Conservation (phyloP, 1,140 invertebrate genomes). For the Aphelinus atriplicis region DNA sequence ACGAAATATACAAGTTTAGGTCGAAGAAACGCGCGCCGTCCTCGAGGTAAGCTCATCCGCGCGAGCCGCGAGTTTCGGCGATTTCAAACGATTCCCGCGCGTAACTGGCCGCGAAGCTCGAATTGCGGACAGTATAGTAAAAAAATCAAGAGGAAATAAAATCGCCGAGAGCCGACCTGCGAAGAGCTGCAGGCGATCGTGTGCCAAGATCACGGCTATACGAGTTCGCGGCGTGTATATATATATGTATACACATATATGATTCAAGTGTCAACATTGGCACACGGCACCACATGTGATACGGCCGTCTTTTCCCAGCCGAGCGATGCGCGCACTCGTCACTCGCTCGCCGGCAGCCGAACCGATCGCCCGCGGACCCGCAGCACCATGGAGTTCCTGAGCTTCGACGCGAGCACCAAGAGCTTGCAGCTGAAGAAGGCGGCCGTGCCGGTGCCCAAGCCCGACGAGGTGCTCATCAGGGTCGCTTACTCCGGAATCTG, state of each 20-base stretch:
- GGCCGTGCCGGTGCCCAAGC: constrained; percentile 64
- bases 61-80: too few relatives aligned
- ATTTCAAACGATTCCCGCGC: too few relatives aligned
- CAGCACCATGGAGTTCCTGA: constrained; percentile 70
- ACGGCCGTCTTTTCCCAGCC: neutral
- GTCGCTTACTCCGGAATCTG: constrained; percentile 79
- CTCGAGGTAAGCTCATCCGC: too few relatives aligned
- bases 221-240: too few relatives aligned
- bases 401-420: constrained; percentile 66
- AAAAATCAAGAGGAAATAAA: too few relatives aligned
- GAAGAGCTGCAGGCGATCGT: too few relatives aligned
- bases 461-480: constrained; percentile 71
- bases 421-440: constrained; percentile 64
- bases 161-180: too few relatives aligned
- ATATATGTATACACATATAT: too few relatives aligned
- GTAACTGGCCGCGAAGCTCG: too few relatives aligned
- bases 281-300: neutral
- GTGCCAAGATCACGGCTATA: neutral
- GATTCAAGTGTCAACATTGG: neutral
- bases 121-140: too few relatives aligned
- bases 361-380: neutral
- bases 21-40: too few relatives aligned
- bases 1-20: too few relatives aligned
- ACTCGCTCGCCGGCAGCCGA: neutral
- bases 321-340: neutral